Conservation (phyloP, 2,888 invertebrate genomes). For the Cephus spinipes region DNA sequence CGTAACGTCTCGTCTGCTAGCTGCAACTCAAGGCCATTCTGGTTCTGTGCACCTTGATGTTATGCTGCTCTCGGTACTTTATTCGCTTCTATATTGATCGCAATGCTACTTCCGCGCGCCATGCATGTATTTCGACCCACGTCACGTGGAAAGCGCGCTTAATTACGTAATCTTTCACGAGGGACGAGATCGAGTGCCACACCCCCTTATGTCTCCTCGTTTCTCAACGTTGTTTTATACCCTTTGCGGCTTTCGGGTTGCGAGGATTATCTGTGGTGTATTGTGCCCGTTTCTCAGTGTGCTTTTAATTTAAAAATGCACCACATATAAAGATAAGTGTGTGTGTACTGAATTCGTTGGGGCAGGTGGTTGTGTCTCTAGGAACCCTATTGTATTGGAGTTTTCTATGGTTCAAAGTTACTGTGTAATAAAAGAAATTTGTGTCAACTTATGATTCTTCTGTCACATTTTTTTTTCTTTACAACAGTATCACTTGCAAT, state of each 20-base stretch:
- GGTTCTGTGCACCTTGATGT: conserved; percentile 20
- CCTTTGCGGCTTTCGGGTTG: not conserved
- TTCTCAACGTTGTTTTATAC: not conserved
- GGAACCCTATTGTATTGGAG: not conserved
- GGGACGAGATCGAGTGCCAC: conserved; percentile 43
- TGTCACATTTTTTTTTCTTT: not conserved
- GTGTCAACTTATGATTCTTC: not conserved
- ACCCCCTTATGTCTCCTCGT: conserved; percentile 41
- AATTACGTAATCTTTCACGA: conserved; percentile 49
- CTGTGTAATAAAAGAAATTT: not conserved
- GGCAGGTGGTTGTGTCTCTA: not conserved
- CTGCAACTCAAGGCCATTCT: conserved; percentile 25
- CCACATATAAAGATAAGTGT: not conserved
- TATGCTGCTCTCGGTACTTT: conserved; percentile 20
- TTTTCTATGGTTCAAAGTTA: not conserved
- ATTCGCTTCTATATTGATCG: conserved; percentile 41
- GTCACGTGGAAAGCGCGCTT: conserved; percentile 55
- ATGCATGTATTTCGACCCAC: conserved; percentile 26
- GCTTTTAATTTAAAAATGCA: not conserved
- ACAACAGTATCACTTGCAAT: not conserved
- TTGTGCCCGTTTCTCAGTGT: not conserved
- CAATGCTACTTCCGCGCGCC: conserved; percentile 37
- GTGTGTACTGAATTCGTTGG: not conserved
- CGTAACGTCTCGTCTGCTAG: conserved; percentile 27
- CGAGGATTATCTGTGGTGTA: not conserved